Base-by-base conservation (phyloP, 2,888 invertebrate genomes). In the Lasioglossum oenotherae region DNA sequence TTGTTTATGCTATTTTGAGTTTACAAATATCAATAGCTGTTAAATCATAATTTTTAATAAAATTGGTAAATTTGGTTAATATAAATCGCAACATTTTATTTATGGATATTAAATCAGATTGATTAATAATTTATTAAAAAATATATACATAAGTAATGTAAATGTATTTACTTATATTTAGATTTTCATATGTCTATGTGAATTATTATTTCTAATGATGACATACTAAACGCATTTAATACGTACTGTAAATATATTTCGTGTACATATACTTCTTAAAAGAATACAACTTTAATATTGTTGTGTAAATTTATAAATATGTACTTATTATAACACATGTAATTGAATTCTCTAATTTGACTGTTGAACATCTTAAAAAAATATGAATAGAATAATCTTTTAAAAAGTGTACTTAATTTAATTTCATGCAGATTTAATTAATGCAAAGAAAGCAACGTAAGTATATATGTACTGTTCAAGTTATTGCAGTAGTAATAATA, bases 1-100 rank as follows among this genome's bases (percentile, higher is more conserved):
- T 76, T 85, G 76, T 85, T 79, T 85, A 84, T 76, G 75, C 16
- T 41, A 44, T 74, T 83, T 74, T n/a, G 31, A 3, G 60, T 16
- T 57, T 77, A 6, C 38, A 14, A 60, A 46, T 44, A 64, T 82
- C 44, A 67, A 31, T 27, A 82, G 23, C 14, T 27, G 8, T 81
- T 81, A 60, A 53, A 60, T 75, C n/a, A 64, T 44, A 23, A 72
- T 72, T 64, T 78, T 14, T 53, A 46, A 19, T 35, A 23, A 27
- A 2, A 41, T 60, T 49, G 38, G 23, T 64, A 64, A 64, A 46
- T 31, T 4, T 74, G 6, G 49, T 78, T 23, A 46, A 60, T 35
- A 49, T 31, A 67, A n/a, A 60, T 41, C 16, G 19, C 12, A 46
- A 60, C 53, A 8, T 72, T 1, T 5, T 38, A 41, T 19, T 75